phyloP scores from a whole-genome alignment of 2,113 vertebrate genomes.

The Columba janthina region DNA sequence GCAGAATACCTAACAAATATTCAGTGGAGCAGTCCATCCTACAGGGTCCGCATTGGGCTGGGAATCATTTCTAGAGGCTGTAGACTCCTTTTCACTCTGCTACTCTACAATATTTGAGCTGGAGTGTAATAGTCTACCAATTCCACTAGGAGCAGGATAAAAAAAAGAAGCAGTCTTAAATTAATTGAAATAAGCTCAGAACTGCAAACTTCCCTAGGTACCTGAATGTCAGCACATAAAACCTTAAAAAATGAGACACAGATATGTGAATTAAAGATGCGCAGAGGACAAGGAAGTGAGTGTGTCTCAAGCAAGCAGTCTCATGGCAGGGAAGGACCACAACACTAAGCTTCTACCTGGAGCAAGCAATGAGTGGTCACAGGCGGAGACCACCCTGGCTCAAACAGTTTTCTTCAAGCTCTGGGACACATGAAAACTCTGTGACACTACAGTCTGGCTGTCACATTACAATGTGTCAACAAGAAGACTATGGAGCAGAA shows the following conservation, averaged over 20 bases:
- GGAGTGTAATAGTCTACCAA: background rate
- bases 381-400: background rate
- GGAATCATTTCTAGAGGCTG: background rate
- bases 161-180: no score
- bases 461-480: background rate
- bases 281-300: background rate
- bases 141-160: background rate
- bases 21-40: background rate
- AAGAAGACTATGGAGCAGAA: background rate
- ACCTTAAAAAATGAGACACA: background rate
- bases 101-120: background rate
- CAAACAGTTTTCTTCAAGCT: background rate
- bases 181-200: background rate
- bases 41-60: rapidly evolving
- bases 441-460: background rate
- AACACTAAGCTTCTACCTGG: background rate
- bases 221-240: background rate
- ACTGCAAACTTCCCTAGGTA: background rate
- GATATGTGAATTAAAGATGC: background rate
- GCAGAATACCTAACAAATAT: background rate
- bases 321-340: background rate
- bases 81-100: background rate
- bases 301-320: background rate
- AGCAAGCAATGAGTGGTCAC: background rate
- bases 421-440: background rate